phyloP scores from a whole-genome alignment of 2,113 vertebrate species.

The Carassius gibelio region DNA sequence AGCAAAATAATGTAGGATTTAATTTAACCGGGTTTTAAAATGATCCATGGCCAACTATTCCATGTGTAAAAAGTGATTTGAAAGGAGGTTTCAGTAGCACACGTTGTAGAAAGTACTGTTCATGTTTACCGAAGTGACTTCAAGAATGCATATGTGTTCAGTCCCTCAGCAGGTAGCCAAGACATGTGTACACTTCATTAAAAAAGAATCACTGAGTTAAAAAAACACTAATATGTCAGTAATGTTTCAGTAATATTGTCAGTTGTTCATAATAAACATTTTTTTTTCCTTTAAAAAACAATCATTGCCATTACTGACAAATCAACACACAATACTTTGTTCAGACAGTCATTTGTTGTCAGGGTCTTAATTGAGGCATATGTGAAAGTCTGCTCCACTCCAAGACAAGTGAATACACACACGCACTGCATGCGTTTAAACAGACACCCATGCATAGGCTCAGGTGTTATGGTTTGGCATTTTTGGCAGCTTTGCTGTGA shows the following conservation, averaged over 20 bases:
- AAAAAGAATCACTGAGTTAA: neutral
- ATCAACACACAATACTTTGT: neutral
- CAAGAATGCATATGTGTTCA: conserved; percentile 7
- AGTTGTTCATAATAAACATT: conserved; percentile 8
- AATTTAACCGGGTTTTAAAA: neutral
- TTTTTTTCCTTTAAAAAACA: neutral
- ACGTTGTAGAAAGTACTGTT: neutral
- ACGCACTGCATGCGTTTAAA: neutral
- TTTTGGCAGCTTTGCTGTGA: conserved; percentile 4
- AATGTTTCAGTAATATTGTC: too few species aligned
- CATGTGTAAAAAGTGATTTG: neutral
- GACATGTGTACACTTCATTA: neutral
- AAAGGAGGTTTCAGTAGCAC: neutral
- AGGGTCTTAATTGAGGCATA: neutral
- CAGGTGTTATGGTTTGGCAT: conserved; percentile 19
- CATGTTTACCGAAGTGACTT: neutral
- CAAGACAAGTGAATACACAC: neutral
- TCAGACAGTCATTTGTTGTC: neutral
- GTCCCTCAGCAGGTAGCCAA: neutral
- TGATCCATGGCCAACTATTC: neutral
- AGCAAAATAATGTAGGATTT: neutral
- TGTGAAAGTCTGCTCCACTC: neutral
- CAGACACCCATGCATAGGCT: neutral
- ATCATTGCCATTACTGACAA: neutral
- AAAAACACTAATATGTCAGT: neutral